phyloP scores from a whole-genome alignment of 2,113 vertebrate genomes.

The Steatornis caripensis region DNA sequence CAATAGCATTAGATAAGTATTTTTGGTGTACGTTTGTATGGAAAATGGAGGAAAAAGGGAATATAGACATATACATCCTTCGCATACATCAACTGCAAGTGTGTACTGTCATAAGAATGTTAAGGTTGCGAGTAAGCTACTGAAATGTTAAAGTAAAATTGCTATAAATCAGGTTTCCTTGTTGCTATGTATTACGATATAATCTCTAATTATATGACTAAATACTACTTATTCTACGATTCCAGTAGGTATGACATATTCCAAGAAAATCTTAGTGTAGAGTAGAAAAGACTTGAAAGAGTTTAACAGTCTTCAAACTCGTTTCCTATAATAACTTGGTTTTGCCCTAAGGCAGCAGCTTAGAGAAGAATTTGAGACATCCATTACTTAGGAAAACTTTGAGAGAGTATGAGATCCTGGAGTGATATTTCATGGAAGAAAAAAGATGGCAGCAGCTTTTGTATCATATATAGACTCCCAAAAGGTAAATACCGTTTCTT shows the following conservation, averaged over 20 bases:
- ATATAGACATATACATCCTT: background rate
- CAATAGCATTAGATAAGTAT: background rate
- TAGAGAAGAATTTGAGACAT: background rate
- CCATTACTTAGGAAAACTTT: background rate
- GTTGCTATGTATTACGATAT: background rate
- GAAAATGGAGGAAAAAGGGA: background rate
- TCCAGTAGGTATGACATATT: background rate
- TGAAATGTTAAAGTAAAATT: background rate
- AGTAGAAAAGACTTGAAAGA: background rate
- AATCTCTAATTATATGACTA: background rate
- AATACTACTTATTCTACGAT: background rate
- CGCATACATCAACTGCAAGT: background rate
- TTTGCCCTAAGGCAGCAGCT: background rate
- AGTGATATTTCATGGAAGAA: background rate
- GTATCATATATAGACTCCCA: background rate
- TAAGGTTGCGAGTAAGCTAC: background rate
- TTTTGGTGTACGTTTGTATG: background rate
- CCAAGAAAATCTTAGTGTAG: background rate
- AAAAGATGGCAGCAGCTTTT: background rate
- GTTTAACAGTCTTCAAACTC: background rate
- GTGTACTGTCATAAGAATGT: background rate
- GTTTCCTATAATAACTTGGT: background rate
- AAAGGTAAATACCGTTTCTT: background rate
- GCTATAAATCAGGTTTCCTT: background rate
- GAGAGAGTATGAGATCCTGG: background rate